These are phyloP conservation scores for Mus spicilegus DNA, from an alignment of 2,113 vertebrate genomes.

Conservation along the genomic window DNA sequence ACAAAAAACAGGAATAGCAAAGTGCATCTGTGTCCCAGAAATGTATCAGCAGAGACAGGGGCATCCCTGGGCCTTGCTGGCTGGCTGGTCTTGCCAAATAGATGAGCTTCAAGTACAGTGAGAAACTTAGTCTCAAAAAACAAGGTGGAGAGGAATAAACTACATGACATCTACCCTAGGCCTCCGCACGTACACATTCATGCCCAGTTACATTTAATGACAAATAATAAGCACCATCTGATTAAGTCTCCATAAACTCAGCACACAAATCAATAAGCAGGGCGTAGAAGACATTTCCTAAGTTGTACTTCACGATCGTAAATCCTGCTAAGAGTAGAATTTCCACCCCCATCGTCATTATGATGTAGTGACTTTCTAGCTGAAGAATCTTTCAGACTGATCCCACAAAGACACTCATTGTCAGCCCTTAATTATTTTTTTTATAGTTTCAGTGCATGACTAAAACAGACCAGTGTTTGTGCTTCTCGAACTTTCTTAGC, in stretches of 20 bases:
- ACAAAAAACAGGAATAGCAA: background rate
- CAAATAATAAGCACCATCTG: background rate
- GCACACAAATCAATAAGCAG: conserved; percentile 15
- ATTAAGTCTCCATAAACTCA: conserved; percentile 25
- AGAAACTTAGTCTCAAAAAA: background rate
- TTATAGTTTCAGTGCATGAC: conserved; percentile 20
- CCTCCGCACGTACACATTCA: background rate
- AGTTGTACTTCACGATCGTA: conserved; percentile 21
- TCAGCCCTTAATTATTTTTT: conserved; percentile 11
- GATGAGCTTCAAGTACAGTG: background rate
- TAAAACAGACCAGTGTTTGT: background rate
- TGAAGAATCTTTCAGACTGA: conserved; percentile 58
- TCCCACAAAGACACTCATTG: conserved; percentile 36
- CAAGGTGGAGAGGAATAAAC: no score
- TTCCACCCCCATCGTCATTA: background rate
- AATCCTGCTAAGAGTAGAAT: conserved; percentile 42
- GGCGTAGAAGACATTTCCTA: conserved; percentile 28
- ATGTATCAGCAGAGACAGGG: background rate
- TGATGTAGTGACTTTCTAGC: conserved; percentile 22
- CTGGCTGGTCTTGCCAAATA: background rate
- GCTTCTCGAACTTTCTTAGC: background rate
- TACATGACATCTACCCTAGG: no score
- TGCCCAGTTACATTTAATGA: background rate
- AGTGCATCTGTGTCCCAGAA: background rate
- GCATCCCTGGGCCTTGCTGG: background rate